Base-by-base conservation (phyloP, 1,140 invertebrate genomes). In the Cryptotermes secundus region DNA sequence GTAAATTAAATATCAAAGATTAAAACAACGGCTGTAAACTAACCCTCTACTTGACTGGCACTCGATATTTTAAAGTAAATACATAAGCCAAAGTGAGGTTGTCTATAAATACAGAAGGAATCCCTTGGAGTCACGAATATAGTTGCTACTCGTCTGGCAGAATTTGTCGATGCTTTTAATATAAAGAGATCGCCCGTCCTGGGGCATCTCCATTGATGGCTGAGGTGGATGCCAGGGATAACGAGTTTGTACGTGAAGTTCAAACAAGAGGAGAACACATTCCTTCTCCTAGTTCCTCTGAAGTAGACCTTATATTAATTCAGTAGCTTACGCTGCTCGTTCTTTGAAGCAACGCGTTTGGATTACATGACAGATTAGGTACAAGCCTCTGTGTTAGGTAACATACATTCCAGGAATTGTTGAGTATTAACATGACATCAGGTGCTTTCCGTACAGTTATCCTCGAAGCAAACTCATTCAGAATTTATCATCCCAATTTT, bases 141-240 rank as follows among this genome's bases (percentile, higher is more conserved):
- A n/a, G 4, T 31, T 72, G 9, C 59, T 72, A 1, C 31, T 6
- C 59, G 59, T 72, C 9, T 4, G 7, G 14, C 7, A 72, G 59
- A 72, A 72, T 72, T 72, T 72, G 59, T n/a, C 59, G 59, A 72
- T 72, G 59, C 31, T n/a, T 49, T 72, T 72, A 72, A 72, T 72
- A 72, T 72, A 72, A 72, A 72, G 59, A 72, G 59, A 72, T 72
- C 59, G 59, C n/a, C 31, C 14, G 59, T 19, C 59, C 59, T 72
- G 59, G 26, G 59, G 59, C 59, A 10, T 26, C n/a, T 72, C n/a
- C 59, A n/a, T n/a, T 72, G 59, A 72, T 72, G 59, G 59, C 59
- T 72, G 59, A 72, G n/a, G 26, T 49, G 59, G 59, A 31, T 72
- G 59, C 26, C n/a, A 26, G n/a, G 31, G 59, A 72, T 72, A 72